Evolutionary conservation across 2,113 vertebrate species (phyloP).

Genomic region (Pangasianodon hypophthalmus): DNA sequence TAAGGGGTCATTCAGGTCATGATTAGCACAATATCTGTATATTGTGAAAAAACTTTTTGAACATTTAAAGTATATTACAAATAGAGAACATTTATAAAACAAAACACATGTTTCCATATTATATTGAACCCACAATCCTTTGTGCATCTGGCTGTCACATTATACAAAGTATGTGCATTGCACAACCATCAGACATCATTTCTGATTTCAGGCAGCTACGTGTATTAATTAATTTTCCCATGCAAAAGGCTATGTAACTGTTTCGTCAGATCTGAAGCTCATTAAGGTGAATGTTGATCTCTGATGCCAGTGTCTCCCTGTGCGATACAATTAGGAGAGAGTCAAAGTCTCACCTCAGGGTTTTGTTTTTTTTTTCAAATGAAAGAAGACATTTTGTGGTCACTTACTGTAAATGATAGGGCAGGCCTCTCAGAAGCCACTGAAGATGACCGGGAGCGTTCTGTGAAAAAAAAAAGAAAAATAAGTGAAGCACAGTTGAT

Average conservation of each 20-base stretch:
- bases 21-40: too few relatives aligned
- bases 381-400: constrained; percentile 7
- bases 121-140: neutral
- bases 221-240: neutral
- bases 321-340: neutral
- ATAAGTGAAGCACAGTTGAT: neutral
- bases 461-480: constrained; percentile 49
- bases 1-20: too few relatives aligned
- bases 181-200: too few relatives aligned
- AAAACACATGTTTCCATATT: neutral
- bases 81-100: too few relatives aligned
- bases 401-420: constrained; percentile 66
- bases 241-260: neutral
- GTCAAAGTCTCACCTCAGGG: neutral
- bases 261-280: neutral
- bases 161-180: neutral
- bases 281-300: neutral
- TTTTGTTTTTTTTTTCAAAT: neutral
- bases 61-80: too few relatives aligned
- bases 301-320: too few relatives aligned
- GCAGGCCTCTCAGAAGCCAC: constrained; percentile 55
- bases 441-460: constrained; percentile 48
- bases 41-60: too few relatives aligned
- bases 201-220: neutral
- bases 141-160: neutral